Percentiles rank a stretch among this genome's conserved stretches.
Evolutionary conservation across 2,888 invertebrate genomes (phyloP).

Genomic region (Macaria notata): DNA sequence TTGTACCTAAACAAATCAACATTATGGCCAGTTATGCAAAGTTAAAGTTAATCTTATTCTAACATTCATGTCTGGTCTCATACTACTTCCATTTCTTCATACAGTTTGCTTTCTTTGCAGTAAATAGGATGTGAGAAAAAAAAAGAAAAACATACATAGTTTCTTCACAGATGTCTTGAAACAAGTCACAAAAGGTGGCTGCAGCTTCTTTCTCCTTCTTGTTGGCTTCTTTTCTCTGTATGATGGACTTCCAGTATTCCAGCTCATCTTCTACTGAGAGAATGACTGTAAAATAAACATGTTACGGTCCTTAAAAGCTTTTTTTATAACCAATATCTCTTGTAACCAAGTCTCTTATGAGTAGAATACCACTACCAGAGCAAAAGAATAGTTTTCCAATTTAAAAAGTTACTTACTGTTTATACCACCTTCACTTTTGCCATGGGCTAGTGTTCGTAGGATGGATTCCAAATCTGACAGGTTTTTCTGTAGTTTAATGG

Average conservation of each 20-base stretch:
- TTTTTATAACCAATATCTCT: neutral
- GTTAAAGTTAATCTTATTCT: no score
- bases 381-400: neutral
- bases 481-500: conserved; percentile 70
- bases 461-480: conserved; percentile 67
- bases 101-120: no score
- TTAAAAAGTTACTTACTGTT: conserved; percentile 50
- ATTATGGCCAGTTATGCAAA: no score
- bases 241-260: conserved; percentile 85
- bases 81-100: no score
- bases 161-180: conserved; percentile 84
- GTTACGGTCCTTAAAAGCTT: neutral
- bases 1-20: no score
- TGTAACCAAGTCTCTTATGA: neutral
- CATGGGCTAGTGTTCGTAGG: conserved; percentile 66
- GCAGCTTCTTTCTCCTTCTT: conserved; percentile 82
- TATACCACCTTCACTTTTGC: conserved; percentile 56
- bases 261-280: conserved; percentile 87
- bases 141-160: conserved; percentile 65
- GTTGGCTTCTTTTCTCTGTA: conserved; percentile 71
- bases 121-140: neutral
- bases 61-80: no score
- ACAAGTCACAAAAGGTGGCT: conserved; percentile 80
- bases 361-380: neutral
- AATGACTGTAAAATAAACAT: conserved; percentile 76